These are phyloP conservation scores for Pentamera pediparva DNA, from an alignment of 53 echinoderm and acorn worm species.

Conservation along the genomic window DNA sequence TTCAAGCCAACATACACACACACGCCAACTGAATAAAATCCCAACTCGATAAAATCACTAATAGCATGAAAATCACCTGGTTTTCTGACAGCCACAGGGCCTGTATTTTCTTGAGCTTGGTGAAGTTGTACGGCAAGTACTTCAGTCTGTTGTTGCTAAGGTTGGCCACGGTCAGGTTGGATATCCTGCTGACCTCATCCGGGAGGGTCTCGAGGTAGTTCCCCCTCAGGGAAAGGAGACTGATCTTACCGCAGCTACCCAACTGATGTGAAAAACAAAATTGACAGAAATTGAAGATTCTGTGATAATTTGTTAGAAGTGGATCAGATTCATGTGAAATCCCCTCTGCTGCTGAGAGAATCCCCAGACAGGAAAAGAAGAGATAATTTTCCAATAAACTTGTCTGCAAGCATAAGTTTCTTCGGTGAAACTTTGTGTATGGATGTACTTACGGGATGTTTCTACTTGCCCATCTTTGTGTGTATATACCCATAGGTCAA, in stretches of 20 bases:
- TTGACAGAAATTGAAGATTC: not conserved
- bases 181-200: constrained; percentile 81
- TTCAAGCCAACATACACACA: not conserved
- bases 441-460: no score
- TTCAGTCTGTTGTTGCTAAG: constrained; percentile 89
- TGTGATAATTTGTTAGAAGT: no score
- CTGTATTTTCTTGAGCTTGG: constrained; percentile 84
- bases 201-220: constrained; percentile 71
- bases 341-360: no score
- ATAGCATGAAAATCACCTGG: constrained; percentile 49
- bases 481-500: no score
- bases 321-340: no score
- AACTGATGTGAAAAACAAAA: constrained; percentile 46
- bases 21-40: not conserved
- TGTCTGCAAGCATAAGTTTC: no score
- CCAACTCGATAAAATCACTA: not conserved
- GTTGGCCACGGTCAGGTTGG: constrained; percentile 77
- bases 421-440: no score
- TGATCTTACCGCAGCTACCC: constrained; percentile 81
- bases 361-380: no score
- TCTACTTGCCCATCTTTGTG: no score
- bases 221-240: constrained; percentile 74
- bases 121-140: constrained; percentile 77
- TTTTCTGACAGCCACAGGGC: constrained; percentile 96
- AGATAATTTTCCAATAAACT: no score